These are phyloP conservation scores for Spodoptera litura DNA, from an alignment of 1,140 invertebrate species.

Conservation along the genomic window DNA sequence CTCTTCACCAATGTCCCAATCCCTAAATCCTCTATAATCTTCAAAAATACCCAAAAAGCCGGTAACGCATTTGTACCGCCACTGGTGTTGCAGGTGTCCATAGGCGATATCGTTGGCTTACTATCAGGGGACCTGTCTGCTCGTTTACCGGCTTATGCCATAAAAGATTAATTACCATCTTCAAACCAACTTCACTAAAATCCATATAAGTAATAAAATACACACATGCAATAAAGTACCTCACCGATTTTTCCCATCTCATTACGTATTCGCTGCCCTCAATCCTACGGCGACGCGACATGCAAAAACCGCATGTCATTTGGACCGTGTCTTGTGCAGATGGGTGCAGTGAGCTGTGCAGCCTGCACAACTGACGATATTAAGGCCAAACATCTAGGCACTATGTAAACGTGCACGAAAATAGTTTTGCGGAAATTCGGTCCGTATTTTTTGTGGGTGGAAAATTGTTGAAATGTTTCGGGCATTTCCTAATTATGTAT, in stretches of 20 bases:
- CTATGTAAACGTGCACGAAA: constrained; percentile 9
- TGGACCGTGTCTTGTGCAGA: constrained; percentile 34
- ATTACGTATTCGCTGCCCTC: constrained; percentile 30
- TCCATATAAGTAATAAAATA: no score
- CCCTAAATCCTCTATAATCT: no score
- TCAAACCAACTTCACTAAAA: no score
- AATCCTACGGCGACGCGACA: constrained; percentile 23
- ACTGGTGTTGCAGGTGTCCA: no score
- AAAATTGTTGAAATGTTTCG: not conserved
- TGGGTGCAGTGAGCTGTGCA: constrained; percentile 26
- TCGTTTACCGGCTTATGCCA: no score
- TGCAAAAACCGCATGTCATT: constrained; percentile 43
- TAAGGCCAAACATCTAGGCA: constrained; percentile 31
- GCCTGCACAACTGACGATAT: constrained; percentile 36
- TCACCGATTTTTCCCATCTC: constrained; percentile 1
- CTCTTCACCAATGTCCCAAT: no score
- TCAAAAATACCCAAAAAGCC: no score
- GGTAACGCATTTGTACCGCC: no score
- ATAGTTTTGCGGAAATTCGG: not conserved
- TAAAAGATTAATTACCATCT: no score
- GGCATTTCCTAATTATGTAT: no score
- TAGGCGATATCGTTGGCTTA: no score
- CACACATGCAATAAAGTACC: not conserved
- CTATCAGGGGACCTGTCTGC: no score
- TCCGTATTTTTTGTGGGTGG: not conserved